These are phyloP conservation scores for Aporophyla lueneburgensis DNA, from an alignment of 2,888 invertebrate genomes.

Conservation along the genomic window DNA sequence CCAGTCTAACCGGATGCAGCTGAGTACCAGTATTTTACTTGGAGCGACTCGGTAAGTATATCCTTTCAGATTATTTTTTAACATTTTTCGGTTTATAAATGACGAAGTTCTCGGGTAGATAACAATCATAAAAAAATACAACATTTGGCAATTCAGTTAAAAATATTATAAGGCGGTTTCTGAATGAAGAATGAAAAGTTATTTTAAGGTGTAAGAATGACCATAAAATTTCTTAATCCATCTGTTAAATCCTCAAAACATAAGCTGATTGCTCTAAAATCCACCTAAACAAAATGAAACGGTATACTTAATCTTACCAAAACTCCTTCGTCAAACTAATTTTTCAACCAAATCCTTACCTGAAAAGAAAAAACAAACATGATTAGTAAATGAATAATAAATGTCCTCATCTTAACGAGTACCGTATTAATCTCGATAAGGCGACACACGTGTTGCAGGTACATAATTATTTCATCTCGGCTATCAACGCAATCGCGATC, in stretches of 20 bases:
- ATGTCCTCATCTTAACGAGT: conserved; percentile 37
- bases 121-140: no score
- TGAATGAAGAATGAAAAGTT: neutral
- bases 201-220: no score
- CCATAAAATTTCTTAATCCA: no score
- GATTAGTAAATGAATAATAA: conserved; percentile 50
- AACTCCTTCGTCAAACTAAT: conserved; percentile 2
- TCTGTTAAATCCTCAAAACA: neutral
- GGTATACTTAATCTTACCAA: conserved; percentile 50
- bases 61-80: no score
- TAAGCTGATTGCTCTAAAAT: neutral
- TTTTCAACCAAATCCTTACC: conserved; percentile 65
- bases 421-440: conserved; percentile 58
- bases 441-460: conserved; percentile 59
- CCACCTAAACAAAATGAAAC: neutral
- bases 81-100: no score
- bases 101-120: no score
- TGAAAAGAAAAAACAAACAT: conserved; percentile 65
- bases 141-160: no score
- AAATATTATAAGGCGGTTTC: neutral
- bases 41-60: no score
- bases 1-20: no score
- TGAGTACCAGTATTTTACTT: no score
- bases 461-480: conserved; percentile 60
- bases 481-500: conserved; percentile 43